These are phyloP conservation scores for Neolamprologus devosi DNA, from an alignment of 2,113 vertebrate species.

Conservation along the genomic window DNA sequence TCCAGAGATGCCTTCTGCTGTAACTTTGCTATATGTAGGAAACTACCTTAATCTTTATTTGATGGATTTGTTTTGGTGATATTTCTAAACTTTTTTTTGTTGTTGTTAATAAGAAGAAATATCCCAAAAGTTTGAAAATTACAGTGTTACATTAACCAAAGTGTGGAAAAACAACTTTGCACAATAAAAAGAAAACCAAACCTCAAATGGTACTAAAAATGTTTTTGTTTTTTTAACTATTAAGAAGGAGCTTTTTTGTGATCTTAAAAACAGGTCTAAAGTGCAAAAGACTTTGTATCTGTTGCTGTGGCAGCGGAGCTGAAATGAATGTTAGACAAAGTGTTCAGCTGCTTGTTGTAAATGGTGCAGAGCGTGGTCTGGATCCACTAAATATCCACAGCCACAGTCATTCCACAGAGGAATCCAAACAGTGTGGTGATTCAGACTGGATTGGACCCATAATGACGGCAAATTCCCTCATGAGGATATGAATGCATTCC, in stretches of 20 bases:
- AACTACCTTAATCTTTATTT: background rate
- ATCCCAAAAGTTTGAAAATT: background rate
- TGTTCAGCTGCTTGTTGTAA: background rate
- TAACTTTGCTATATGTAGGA: background rate
- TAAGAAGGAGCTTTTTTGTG: background rate
- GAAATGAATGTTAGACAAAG: background rate
- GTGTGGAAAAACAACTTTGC: background rate
- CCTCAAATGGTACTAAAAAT: background rate
- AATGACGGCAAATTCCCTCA: background rate
- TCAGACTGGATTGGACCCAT: background rate
- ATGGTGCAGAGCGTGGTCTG: background rate
- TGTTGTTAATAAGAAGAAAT: background rate
- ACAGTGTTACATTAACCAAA: background rate
- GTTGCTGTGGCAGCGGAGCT: background rate
- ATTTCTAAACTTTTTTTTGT: background rate
- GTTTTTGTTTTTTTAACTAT: accelerated
- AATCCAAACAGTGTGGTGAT: background rate
- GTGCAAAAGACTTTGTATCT: background rate
- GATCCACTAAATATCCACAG: background rate
- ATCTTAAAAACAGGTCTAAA: background rate
- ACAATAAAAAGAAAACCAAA: background rate
- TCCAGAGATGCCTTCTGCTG: background rate
- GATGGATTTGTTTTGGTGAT: background rate
- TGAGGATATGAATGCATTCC: background rate
- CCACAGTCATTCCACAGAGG: background rate